A percentile compares a stretch with the other conserved stretches of the same genome.
Conservation (phyloP, 2,888 invertebrate genomes). For the Eupeodes luniger region DNA sequence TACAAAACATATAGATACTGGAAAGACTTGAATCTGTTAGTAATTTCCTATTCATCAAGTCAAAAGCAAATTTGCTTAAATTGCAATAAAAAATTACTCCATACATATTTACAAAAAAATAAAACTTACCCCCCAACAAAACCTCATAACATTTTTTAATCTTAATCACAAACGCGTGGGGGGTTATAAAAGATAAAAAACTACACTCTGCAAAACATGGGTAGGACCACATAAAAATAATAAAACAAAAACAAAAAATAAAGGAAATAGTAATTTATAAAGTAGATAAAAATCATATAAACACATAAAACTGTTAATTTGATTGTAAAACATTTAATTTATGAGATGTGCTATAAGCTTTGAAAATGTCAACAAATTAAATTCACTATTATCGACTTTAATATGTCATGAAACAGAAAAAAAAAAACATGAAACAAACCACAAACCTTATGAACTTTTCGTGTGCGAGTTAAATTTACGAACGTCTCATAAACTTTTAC, state of each 20-base stretch:
- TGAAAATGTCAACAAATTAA: no score
- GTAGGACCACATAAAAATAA: no score
- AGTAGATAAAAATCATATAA: background rate
- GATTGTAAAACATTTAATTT: no score
- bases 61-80: slow-evolving; percentile 27
- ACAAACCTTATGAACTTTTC: no score
- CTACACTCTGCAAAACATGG: background rate
- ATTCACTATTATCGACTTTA: no score
- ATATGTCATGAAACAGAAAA: no score
- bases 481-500: no score
- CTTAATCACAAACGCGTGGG: background rate
- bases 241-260: background rate
- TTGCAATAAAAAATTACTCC: background rate
- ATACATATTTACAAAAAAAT: background rate
- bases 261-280: background rate
- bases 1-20: no score
- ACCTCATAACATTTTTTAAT: slow-evolving; percentile 3
- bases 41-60: slow-evolving; percentile 14
- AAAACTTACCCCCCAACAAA: background rate
- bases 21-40: slow-evolving; percentile 8
- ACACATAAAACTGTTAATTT: no score
- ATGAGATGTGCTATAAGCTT: no score
- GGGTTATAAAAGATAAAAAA: background rate
- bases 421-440: no score
- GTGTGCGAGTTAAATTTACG: no score